Evolutionary conservation across 2,888 invertebrate genomes (phyloP).

Genomic region (Apodemia zela): DNA sequence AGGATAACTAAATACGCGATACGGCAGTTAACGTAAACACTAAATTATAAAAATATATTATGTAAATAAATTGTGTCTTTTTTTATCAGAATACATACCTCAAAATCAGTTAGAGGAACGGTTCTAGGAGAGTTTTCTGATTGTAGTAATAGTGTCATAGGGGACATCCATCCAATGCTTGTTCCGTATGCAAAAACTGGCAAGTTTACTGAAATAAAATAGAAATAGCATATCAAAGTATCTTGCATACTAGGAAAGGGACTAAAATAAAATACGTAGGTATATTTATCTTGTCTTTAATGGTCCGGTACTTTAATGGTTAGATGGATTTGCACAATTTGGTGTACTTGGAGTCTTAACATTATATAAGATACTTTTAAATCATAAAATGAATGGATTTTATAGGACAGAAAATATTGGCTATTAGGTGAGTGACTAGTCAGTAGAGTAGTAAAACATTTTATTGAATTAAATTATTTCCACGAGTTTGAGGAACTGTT

Average conservation of each 20-base stretch:
- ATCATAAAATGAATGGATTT: background rate
- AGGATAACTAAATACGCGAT: too few relatives aligned
- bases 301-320: background rate
- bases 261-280: background rate
- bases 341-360: background rate
- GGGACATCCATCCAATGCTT: slow-evolving; percentile 76
- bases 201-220: slow-evolving; percentile 58
- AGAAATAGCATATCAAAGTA: background rate
- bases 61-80: too few relatives aligned
- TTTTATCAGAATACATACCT: slow-evolving; percentile 39
- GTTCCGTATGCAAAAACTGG: slow-evolving; percentile 72
- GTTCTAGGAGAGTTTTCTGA: slow-evolving; percentile 58
- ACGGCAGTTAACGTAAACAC: too few relatives aligned
- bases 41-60: too few relatives aligned
- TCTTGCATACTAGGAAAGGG: background rate
- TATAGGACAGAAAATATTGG: too few relatives aligned
- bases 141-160: slow-evolving; percentile 69
- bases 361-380: background rate
- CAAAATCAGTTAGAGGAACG: slow-evolving; percentile 53
- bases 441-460: too few relatives aligned
- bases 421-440: too few relatives aligned
- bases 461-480: too few relatives aligned
- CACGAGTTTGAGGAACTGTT: too few relatives aligned
- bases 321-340: background rate
- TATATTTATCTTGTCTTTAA: background rate